These are phyloP conservation scores for Homarus americanus DNA, from an alignment of 1,140 invertebrate genomes.

Conservation along the genomic window DNA sequence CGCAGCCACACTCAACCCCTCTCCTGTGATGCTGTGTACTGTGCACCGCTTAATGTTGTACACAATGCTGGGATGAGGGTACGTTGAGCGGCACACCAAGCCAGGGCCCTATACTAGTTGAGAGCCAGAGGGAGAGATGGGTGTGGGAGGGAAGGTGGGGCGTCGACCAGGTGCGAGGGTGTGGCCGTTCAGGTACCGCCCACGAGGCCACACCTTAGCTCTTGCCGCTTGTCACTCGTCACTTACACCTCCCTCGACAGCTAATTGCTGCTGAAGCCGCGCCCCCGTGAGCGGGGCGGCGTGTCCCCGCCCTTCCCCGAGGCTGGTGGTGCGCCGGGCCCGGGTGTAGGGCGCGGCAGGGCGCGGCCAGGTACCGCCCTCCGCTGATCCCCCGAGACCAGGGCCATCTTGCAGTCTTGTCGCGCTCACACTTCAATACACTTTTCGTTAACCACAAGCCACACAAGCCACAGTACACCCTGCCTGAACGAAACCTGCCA, in stretches of 20 bases:
- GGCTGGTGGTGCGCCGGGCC: not conserved
- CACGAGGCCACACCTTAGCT: slow-evolving; percentile 30
- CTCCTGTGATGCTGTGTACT: too few species aligned
- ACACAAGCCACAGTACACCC: not conserved
- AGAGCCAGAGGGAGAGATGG: not conserved
- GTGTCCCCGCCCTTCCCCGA: slow-evolving; percentile 10
- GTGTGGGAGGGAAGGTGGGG: not conserved
- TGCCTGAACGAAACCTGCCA: not conserved
- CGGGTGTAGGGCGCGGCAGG: slow-evolving; percentile 38
- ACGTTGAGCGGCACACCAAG: too few species aligned
- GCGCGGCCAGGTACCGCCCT: slow-evolving; percentile 60
- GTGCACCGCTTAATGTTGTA: too few species aligned
- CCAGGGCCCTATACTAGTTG: too few species aligned
- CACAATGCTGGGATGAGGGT: too few species aligned
- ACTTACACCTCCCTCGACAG: slow-evolving; percentile 24
- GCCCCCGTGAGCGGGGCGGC: not conserved
- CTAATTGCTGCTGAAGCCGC: slow-evolving; percentile 45
- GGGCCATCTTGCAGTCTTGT: slow-evolving; percentile 34
- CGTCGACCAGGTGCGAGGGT: slow-evolving; percentile 19
- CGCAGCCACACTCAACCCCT: too few species aligned
- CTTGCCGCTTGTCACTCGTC: slow-evolving; percentile 19
- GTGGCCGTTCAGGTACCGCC: slow-evolving; percentile 39
- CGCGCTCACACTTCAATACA: not conserved
- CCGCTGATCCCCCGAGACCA: slow-evolving; percentile 42
- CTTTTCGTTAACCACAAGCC: not conserved